phyloP scores from a whole-genome alignment of 2,113 vertebrate genomes.

The Barnardius zonarius region DNA sequence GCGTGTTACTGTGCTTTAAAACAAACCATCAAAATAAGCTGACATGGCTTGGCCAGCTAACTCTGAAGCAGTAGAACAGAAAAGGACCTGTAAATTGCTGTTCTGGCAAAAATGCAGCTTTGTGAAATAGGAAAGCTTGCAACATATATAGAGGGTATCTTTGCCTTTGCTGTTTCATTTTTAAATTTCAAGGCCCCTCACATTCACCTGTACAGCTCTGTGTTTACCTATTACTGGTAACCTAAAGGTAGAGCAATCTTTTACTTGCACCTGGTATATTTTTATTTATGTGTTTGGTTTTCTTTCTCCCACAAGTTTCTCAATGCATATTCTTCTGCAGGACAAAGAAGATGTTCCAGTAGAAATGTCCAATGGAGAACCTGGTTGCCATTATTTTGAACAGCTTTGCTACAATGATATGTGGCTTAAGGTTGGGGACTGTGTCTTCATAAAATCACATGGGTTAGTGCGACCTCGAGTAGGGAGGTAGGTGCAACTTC shows the following conservation, averaged over 20 bases:
- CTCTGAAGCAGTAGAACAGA: not conserved
- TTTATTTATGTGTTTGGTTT: not conserved
- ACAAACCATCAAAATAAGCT: not conserved
- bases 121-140: not conserved
- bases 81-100: not conserved
- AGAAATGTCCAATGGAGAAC: slow-evolving; percentile 93
- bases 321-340: slow-evolving; percentile 66
- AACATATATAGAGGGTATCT: not conserved
- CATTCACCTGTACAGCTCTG: not conserved
- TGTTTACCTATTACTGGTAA: not conserved
- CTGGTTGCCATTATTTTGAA: slow-evolving; percentile 95
- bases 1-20: not conserved
- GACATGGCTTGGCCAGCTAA: not conserved
- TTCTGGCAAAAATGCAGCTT: not conserved
- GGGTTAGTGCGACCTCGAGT: slow-evolving; percentile 93
- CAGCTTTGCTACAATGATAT: slow-evolving; percentile 94
- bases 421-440: slow-evolving; percentile 97
- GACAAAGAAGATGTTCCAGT: slow-evolving; percentile 93
- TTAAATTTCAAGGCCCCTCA: not conserved
- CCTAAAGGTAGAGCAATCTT: not conserved
- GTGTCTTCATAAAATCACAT: slow-evolving; percentile 94
- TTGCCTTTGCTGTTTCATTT: not conserved
- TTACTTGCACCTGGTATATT: not conserved
- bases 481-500: slow-evolving; percentile 81
- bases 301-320: not conserved